A percentile compares a stretch with the other conserved stretches of the same genome.
phyloP scores from a whole-genome alignment of 2,888 invertebrate species.

The Hemithea aestivaria region DNA sequence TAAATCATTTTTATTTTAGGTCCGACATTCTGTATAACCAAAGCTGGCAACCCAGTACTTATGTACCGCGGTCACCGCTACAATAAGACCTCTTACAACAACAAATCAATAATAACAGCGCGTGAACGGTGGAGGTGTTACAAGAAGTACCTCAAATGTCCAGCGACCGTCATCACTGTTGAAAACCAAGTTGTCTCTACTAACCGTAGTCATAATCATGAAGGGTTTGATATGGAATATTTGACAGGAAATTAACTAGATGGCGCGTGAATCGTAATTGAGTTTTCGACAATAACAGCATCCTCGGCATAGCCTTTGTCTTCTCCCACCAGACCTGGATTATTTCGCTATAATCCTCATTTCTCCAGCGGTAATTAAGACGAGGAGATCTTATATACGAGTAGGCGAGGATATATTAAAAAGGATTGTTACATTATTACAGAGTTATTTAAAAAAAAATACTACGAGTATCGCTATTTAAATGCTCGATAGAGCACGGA shows the following conservation, averaged over 20 bases:
- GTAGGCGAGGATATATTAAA: too few relatives aligned
- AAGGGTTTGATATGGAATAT: not conserved
- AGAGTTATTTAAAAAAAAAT: too few relatives aligned
- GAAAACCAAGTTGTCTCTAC: not conserved
- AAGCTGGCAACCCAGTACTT: slow-evolving; percentile 38
- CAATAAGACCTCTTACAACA: slow-evolving; percentile 21
- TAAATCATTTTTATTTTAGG: slow-evolving; percentile 26
- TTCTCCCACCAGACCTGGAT: too few relatives aligned
- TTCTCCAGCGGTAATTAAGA: too few relatives aligned
- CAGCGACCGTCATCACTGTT: slow-evolving; percentile 8
- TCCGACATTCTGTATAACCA: slow-evolving; percentile 29
- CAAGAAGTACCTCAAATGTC: slow-evolving; percentile 19
- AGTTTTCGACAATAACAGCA: too few relatives aligned
- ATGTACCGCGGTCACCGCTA: slow-evolving; percentile 37
- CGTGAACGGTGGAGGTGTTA: slow-evolving; percentile 23
- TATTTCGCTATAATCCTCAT: too few relatives aligned
- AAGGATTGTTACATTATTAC: too few relatives aligned
- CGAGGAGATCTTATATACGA: too few relatives aligned
- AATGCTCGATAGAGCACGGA: too few relatives aligned
- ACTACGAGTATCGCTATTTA: too few relatives aligned
- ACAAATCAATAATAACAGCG: not conserved
- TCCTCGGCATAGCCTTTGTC: too few relatives aligned
- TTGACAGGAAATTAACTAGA: not conserved
- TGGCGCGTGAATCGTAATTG: too few relatives aligned
- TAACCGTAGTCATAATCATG: not conserved